Percentiles rank a stretch among this genome's conserved stretches.
Conservation (phyloP, 1,140 invertebrate species). For the Ptiloglossa arizonensis region DNA sequence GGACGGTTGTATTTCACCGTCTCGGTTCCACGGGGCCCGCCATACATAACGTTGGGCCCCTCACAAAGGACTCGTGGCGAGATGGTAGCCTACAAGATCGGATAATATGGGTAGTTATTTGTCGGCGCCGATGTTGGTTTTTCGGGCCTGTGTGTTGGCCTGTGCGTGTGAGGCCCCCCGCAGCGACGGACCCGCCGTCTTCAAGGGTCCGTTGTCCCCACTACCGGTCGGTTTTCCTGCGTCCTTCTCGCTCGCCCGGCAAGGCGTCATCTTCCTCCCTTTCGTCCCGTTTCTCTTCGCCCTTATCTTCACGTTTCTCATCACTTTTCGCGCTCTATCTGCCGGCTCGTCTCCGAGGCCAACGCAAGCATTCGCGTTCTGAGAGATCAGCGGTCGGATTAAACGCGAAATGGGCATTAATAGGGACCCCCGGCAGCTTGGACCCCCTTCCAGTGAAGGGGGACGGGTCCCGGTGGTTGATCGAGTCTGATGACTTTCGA, state of each 20-base stretch:
- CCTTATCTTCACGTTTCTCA: conserved; percentile 52
- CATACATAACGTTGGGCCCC: conserved; percentile 71
- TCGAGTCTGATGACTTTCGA: conserved; percentile 7
- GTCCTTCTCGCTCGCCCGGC: conserved; percentile 1
- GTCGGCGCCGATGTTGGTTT: conserved; percentile 82
- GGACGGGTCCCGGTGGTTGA: conserved; percentile 1
- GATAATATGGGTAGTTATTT: conserved; percentile 82
- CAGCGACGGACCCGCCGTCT: conserved; percentile 74
- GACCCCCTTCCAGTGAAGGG: too few relatives aligned
- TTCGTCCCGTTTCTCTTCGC: background rate
- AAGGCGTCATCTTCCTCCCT: conserved; percentile 12
- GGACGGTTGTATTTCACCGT: conserved; percentile 57
- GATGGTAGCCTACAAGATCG: conserved; percentile 80
- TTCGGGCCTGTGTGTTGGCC: conserved; percentile 74
- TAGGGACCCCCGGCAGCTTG: conserved; percentile 16
- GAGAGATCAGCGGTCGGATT: conserved; percentile 34
- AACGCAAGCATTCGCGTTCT: background rate
- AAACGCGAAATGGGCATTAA: conserved; percentile 48
- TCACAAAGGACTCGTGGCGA: conserved; percentile 79
- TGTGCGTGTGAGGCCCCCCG: conserved; percentile 76
- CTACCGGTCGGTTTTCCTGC: conserved; percentile 19
- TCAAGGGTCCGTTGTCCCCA: conserved; percentile 48
- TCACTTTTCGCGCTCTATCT: conserved; percentile 62
- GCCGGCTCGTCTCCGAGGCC: conserved; percentile 3
- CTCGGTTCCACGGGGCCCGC: conserved; percentile 50